Evolutionary conservation across 2,797 vertebrate species (phyloP), one percentile per base, ranked within the genome.

Genomic region (Antennarius maculatus): DNA sequence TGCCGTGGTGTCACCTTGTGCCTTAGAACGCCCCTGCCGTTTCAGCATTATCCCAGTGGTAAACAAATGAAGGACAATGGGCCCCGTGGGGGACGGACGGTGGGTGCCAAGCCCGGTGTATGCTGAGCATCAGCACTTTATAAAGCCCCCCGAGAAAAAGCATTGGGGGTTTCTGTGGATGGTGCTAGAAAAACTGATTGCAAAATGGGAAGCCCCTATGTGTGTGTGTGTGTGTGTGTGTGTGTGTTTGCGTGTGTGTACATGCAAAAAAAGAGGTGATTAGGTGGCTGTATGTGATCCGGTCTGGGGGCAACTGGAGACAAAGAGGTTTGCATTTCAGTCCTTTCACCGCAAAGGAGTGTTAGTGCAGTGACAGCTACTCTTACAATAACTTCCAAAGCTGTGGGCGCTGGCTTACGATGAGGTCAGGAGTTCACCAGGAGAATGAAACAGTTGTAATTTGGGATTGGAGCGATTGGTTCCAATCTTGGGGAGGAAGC

Each of bases 41-140:
- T 81, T 91, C 87, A 91, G 89, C 81, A 54, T 56, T 85, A 83
- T 84, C 57, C 65, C 71, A 10, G 54, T 41, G 59, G 83, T 88
- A 87, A 92, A 91, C 87, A 91, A 68, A 56, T 15, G 49, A 74
- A 69, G 80, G 73, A 90, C 86, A 91, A 91, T 70, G 54, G 81
- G 59, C 49, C 74, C 74, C 54, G 9, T 29, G 50, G 72, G 74
- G 79, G 62, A 51, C 62, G 50, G 49, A 54, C 50, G 41, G 39
- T 41, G 50, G 27, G n/a, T 74, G 53, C 66, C 48, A 27, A 56
- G 71, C 15, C 58, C 15, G 52, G 41, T 14, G 43, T 74, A 58
- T 90, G 91, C 89, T 90, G 91, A 92, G 85, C 68, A 79, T 90
- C 91, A 91, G 91, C 90, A 89, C 77, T 87, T 88, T 75, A 62